These are phyloP conservation scores for Lysandra coridon DNA, from an alignment of 2,888 invertebrate species.

Conservation along the genomic window DNA sequence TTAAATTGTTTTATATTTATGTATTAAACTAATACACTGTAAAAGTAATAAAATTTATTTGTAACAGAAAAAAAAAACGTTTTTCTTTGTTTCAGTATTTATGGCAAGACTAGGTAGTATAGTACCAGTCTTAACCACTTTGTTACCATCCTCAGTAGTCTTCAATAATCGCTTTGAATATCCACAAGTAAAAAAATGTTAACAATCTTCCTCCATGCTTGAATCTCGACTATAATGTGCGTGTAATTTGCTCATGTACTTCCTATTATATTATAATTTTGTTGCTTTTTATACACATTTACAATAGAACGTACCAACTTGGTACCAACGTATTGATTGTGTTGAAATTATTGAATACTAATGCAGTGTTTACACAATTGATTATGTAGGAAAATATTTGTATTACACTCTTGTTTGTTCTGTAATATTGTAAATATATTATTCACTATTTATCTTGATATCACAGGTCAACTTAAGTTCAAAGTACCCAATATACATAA, in stretches of 20 bases:
- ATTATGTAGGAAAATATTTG: background rate
- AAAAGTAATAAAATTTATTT: too few species aligned
- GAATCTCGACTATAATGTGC: background rate
- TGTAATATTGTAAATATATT: background rate
- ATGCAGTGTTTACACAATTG: background rate
- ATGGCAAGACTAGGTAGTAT: too few species aligned
- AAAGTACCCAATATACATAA: background rate
- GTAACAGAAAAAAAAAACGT: too few species aligned
- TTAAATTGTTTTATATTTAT: too few species aligned
- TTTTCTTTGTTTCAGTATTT: too few species aligned
- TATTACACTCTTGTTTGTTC: background rate
- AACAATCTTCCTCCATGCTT: background rate
- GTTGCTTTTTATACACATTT: background rate
- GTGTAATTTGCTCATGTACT: background rate
- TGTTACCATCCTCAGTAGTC: too few species aligned
- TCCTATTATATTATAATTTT: conserved; percentile 1
- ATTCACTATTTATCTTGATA: background rate
- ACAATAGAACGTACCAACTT: background rate
- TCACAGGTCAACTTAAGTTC: background rate
- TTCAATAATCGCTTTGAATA: too few species aligned
- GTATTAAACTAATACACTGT: too few species aligned
- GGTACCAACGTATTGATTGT: background rate
- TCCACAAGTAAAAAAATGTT: too few species aligned
- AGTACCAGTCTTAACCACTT: too few species aligned
- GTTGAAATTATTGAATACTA: background rate